phyloP scores from a whole-genome alignment of 2,888 invertebrate species.

The Acanthosepion pharaonis region DNA sequence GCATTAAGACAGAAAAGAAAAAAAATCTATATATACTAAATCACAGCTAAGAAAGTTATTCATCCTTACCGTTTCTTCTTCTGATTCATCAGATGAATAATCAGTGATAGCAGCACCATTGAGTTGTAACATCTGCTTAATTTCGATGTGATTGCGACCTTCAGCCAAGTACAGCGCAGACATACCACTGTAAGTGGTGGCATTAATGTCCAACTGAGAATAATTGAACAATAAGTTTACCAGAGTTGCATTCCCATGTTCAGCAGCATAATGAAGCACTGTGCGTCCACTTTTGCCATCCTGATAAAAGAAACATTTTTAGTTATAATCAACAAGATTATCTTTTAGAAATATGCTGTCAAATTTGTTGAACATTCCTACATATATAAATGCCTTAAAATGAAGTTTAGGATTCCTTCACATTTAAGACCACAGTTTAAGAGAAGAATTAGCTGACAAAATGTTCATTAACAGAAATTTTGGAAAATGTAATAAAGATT shows the following conservation, averaged over 20 bases:
- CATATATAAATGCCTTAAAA: too few relatives aligned
- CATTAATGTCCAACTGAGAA: constrained; percentile 57
- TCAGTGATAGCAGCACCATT: constrained; percentile 57
- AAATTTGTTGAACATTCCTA: too few relatives aligned
- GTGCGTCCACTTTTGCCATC: constrained; percentile 68
- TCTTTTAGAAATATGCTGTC: not conserved
- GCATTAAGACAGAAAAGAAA: not conserved
- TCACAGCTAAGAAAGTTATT: not conserved
- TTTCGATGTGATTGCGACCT: constrained; percentile 57
- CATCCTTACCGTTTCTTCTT: constrained; percentile 41
- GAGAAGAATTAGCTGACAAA: too few relatives aligned
- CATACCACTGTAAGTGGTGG: constrained; percentile 64
- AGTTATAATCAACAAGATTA: not conserved
- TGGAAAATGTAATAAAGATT: too few relatives aligned
- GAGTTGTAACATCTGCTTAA: constrained; percentile 54
- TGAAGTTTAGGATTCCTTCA: too few relatives aligned
- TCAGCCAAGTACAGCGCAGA: constrained; percentile 63
- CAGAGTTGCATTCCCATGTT: constrained; percentile 59
- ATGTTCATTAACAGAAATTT: too few relatives aligned
- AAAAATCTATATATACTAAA: not conserved
- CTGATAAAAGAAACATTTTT: constrained; percentile 48
- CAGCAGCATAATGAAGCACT: constrained; percentile 66
- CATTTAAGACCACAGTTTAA: too few relatives aligned
- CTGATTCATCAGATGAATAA: constrained; percentile 49
- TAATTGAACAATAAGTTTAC: constrained; percentile 56